These are phyloP conservation scores for Argyresthia albistria DNA, from an alignment of 2,888 invertebrate genomes.

Conservation along the genomic window DNA sequence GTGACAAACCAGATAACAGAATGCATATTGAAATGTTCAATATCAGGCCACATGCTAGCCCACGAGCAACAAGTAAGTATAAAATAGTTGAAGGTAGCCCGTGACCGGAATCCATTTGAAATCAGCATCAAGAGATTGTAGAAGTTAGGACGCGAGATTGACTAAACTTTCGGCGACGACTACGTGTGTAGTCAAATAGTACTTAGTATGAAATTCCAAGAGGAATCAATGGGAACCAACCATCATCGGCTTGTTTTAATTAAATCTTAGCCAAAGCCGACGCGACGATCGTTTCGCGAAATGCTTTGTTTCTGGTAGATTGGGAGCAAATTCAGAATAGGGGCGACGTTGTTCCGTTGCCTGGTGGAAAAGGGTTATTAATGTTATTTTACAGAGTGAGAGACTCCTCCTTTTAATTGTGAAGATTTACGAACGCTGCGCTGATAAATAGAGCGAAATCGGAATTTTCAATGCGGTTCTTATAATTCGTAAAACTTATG, in stretches of 20 bases:
- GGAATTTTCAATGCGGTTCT: too few relatives aligned
- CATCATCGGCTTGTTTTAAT: slow-evolving; percentile 31
- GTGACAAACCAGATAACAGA: too few relatives aligned
- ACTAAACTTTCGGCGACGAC: slow-evolving; percentile 1
- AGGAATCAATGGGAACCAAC: background rate
- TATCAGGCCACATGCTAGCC: too few relatives aligned
- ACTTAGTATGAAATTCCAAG: background rate
- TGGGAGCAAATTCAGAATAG: slow-evolving; percentile 13
- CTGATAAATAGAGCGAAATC: too few relatives aligned
- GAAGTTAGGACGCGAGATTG: too few relatives aligned
- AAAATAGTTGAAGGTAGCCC: too few relatives aligned
- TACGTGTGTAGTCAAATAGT: background rate
- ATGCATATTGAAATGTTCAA: too few relatives aligned
- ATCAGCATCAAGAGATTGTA: too few relatives aligned
- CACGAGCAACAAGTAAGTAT: too few relatives aligned
- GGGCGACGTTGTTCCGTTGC: background rate
- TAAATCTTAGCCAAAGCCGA: slow-evolving; percentile 33
- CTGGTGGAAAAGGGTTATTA: background rate
- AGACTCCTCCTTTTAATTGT: background rate
- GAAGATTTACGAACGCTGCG: background rate
- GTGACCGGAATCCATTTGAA: too few relatives aligned
- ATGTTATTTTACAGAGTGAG: background rate
- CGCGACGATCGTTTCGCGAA: slow-evolving; percentile 28
- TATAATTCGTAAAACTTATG: too few relatives aligned
- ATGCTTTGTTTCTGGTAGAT: slow-evolving; percentile 41